phyloP scores from a whole-genome alignment of 2,888 invertebrate species.

The Didymodactylos carnosus region DNA sequence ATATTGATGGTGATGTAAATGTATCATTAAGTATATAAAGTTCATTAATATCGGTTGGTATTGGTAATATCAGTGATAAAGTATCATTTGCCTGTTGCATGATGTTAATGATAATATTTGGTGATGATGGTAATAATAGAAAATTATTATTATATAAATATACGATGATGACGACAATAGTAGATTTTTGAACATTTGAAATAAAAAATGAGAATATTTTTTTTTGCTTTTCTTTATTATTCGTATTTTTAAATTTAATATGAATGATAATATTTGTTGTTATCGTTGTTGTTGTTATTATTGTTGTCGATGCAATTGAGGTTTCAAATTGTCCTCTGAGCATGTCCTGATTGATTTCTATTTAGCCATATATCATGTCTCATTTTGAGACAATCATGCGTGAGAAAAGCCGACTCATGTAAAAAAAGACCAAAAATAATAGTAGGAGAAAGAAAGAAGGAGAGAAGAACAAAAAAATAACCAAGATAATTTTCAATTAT shows the following conservation, averaged over 20 bases:
- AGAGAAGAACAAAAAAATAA: not conserved
- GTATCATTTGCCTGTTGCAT: not conserved
- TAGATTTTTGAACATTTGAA: no score
- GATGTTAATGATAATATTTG: no score
- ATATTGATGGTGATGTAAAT: not conserved
- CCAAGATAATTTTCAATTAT: not conserved
- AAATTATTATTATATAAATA: no score
- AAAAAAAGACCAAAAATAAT: not conserved
- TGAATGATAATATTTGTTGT: not conserved
- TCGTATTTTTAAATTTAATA: not conserved
- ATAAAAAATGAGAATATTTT: no score
- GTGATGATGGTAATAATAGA: no score
- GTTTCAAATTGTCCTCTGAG: not conserved
- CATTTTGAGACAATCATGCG: conserved; percentile 1
- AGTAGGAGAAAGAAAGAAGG: not conserved
- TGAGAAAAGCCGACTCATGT: not conserved
- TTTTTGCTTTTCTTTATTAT: no score
- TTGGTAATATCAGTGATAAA: not conserved
- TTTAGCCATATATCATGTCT: not conserved
- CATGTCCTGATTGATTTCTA: not conserved
- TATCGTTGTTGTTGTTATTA: not conserved
- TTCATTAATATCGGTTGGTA: no score
- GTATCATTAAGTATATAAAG: no score
- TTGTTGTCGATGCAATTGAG: not conserved
- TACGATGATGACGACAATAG: no score